Evolutionary conservation across 2,113 vertebrate species (phyloP).

Genomic region (Panurus biarmicus): DNA sequence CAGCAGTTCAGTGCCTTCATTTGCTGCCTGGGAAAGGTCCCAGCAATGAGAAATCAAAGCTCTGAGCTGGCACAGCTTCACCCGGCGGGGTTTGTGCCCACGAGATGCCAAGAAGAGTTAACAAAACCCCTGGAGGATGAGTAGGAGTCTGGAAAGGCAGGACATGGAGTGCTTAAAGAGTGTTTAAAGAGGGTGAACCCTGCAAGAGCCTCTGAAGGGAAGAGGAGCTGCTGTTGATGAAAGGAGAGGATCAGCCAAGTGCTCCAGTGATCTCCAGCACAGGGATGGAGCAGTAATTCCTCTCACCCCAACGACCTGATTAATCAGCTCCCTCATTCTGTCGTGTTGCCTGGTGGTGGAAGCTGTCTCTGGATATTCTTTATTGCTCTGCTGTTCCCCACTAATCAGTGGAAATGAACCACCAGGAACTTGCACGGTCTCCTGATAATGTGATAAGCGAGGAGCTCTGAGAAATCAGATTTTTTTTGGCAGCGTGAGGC

Average conservation of each 20-base stretch:
- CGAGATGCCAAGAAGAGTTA: not conserved
- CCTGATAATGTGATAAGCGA: constrained; percentile 20
- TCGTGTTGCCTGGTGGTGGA: not conserved
- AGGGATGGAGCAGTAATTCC: constrained; percentile 43
- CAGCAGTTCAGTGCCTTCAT: not conserved
- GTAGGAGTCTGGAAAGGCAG: not conserved
- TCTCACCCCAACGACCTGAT: constrained; percentile 35
- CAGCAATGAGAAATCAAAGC: not conserved
- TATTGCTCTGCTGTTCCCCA: constrained; percentile 34
- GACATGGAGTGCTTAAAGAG: not conserved
- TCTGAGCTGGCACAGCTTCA: not conserved
- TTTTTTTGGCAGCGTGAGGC: not conserved
- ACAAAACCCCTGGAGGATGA: not conserved
- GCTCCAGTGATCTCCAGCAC: constrained; percentile 21
- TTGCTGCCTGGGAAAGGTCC: not conserved
- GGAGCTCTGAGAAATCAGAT: constrained; percentile 47
- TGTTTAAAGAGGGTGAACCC: not conserved
- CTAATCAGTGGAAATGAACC: constrained; percentile 6
- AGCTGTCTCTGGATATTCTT: constrained; percentile 37
- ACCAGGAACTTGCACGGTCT: not conserved
- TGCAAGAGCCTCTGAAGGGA: not conserved
- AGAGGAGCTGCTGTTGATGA: not conserved
- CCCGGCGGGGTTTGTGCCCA: not conserved
- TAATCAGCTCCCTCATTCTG: constrained; percentile 12
- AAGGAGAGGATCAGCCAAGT: not conserved